Evolutionary conservation across 2,888 invertebrate species (phyloP).

Genomic region (Xiphydria camelus): DNA sequence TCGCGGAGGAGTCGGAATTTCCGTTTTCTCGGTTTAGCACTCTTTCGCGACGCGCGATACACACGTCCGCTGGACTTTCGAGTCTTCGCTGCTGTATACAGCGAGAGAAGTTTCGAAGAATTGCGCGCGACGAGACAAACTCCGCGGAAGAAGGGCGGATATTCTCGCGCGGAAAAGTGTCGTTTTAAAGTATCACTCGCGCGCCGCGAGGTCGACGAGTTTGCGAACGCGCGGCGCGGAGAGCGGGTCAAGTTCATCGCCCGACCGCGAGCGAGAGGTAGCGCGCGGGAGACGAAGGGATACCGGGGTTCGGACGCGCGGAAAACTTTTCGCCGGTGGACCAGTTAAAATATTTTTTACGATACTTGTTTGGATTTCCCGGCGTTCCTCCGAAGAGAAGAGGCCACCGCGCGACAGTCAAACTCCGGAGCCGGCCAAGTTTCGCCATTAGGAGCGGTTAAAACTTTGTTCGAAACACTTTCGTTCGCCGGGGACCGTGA

Average conservation of each 20-base stretch:
- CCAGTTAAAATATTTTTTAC: conserved; percentile 22
- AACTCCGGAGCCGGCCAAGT: conserved; percentile 52
- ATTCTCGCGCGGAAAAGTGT: no score
- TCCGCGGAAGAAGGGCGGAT: no score
- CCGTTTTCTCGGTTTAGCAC: no score
- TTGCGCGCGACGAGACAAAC: no score
- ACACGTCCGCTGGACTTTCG: no score
- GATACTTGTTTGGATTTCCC: conserved; percentile 18
- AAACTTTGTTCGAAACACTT: conserved; percentile 57
- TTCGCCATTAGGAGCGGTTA: conserved; percentile 54
- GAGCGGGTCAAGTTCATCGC: conserved; percentile 35
- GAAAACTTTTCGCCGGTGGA: conserved; percentile 35
- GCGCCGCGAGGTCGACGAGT: no score
- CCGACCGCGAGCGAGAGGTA: conserved; percentile 15
- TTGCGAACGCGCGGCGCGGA: no score
- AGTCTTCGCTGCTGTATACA: no score
- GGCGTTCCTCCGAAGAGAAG: conserved; percentile 29
- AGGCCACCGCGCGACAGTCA: conserved; percentile 48
- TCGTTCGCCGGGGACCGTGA: conserved; percentile 52
- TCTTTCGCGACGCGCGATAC: no score
- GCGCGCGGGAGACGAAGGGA: conserved; percentile 7
- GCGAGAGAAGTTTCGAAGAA: no score
- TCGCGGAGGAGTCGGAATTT: no score
- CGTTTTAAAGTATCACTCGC: no score
- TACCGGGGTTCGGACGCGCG: conserved; percentile 27